phyloP scores from a whole-genome alignment of 2,888 invertebrate genomes.

The Pollenia amentaria region DNA sequence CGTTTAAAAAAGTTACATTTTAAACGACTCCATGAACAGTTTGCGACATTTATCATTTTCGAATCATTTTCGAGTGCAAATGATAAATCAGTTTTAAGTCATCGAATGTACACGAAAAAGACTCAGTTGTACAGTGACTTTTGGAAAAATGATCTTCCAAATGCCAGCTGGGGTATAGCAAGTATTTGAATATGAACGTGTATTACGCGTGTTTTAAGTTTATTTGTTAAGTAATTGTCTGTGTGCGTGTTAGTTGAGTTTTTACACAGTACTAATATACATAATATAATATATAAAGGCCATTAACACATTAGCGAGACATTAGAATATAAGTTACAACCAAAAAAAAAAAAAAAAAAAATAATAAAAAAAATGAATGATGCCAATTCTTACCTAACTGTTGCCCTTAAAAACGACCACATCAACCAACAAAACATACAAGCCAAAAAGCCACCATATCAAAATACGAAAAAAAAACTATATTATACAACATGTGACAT shows the following conservation, averaged over 20 bases:
- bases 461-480: not conserved
- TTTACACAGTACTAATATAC: slow-evolving; percentile 42
- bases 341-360: not conserved
- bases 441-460: not conserved
- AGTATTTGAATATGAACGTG: slow-evolving; percentile 3
- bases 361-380: slow-evolving; percentile 32
- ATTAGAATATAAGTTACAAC: slow-evolving; percentile 51
- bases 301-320: slow-evolving; percentile 72
- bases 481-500: slow-evolving; percentile 38
- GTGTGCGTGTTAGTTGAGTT: slow-evolving; percentile 58
- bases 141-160: too few species aligned
- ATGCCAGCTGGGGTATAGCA: not conserved
- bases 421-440: too few species aligned
- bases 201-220: slow-evolving; percentile 49
- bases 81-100: too few species aligned
- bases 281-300: slow-evolving; percentile 64
- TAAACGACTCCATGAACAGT: too few species aligned
- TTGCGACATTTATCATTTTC: too few species aligned
- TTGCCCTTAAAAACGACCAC: slow-evolving; percentile 47
- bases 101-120: too few species aligned
- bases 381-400: slow-evolving; percentile 53
- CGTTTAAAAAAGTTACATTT: too few species aligned
- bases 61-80: too few species aligned
- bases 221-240: slow-evolving; percentile 61
- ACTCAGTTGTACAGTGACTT: too few species aligned